Percentiles rank a stretch among this genome's conserved stretches.
Conservation (phyloP, 2,113 vertebrate genomes). For the Cebus imitator region DNA sequence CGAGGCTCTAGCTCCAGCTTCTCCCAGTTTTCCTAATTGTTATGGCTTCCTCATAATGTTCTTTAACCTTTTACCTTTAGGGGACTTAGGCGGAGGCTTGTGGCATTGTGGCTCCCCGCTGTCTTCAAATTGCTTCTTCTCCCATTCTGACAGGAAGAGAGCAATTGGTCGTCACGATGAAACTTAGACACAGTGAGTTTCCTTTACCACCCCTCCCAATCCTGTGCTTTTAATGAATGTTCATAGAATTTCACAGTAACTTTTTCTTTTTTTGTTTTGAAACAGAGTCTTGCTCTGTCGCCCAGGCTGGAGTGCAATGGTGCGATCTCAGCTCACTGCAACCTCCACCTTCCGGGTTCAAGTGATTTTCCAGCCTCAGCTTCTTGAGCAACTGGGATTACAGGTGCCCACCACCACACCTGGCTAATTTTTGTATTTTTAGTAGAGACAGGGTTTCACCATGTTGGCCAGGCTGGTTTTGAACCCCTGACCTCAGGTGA, state of each 20-base stretch:
- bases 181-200: conserved; percentile 75
- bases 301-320: too few species aligned
- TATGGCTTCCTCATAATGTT: conserved; percentile 23
- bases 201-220: neutral
- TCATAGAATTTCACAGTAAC: conserved; percentile 21
- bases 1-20: neutral
- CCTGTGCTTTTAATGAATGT: conserved; percentile 11
- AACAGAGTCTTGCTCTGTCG: too few species aligned
- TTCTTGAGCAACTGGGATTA: too few species aligned
- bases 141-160: conserved; percentile 44
- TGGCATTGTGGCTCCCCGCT: neutral
- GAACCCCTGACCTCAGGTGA: too few species aligned
- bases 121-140: conserved; percentile 50
- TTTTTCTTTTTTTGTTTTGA: neutral
- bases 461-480: too few species aligned
- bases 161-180: conserved; percentile 59
- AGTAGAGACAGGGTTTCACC: too few species aligned
- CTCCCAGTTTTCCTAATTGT: neutral
- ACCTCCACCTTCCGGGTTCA: too few species aligned
- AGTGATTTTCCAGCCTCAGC: too few species aligned
- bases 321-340: too few species aligned
- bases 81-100: neutral
- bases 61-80: conserved; percentile 38
- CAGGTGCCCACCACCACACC: too few species aligned
- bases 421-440: too few species aligned